Conservation (phyloP, 2,797 vertebrate genomes). For the Gallinago nigripennis region DNA sequence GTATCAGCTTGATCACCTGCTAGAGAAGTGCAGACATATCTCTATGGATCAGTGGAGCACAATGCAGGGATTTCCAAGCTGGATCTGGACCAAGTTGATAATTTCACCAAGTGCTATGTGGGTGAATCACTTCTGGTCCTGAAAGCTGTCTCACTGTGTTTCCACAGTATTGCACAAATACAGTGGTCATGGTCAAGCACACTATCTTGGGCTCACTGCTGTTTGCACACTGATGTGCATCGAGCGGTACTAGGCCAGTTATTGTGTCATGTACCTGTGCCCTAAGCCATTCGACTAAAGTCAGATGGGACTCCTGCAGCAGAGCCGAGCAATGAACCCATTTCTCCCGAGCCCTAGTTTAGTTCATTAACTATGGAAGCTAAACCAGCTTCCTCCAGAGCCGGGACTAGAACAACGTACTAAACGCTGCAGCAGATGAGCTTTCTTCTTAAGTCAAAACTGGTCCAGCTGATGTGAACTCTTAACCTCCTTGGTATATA, state of each 20-base stretch:
- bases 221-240: background rate
- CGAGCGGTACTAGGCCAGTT: accelerated
- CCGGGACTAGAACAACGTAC: background rate
- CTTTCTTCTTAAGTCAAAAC: background rate
- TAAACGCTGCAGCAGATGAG: background rate
- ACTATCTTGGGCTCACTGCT: background rate
- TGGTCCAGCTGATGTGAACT: background rate
- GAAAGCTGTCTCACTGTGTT: background rate
- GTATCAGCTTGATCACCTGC: background rate
- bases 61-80: background rate
- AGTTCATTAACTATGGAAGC: background rate
- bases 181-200: background rate
- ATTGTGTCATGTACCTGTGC: accelerated
- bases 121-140: background rate
- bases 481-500: background rate
- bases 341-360: background rate
- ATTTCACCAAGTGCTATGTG: accelerated
- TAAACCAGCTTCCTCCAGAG: background rate
- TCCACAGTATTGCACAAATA: background rate
- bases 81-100: background rate
- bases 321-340: background rate
- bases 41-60: background rate
- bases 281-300: accelerated
- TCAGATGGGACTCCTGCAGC: accelerated
- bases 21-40: background rate